Base-by-base conservation (phyloP, 1,140 invertebrate species). In the Bombus polaris region DNA sequence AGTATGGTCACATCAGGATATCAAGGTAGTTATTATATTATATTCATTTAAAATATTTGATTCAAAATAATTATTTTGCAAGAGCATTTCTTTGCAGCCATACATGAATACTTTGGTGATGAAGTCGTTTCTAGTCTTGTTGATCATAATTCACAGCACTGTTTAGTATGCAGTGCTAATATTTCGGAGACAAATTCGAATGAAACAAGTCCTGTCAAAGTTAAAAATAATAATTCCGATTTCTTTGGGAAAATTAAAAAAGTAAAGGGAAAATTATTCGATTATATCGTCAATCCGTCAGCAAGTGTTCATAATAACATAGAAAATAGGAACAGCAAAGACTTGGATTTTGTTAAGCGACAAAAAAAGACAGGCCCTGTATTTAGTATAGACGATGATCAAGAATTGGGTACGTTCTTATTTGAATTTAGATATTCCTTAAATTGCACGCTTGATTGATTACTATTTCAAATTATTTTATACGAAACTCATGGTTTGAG, bases 381-480 rank as follows among this genome's bases (percentile, higher is more conserved):
- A 1, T 99, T 99, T 93, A 98, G 98, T 93, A 99, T 99, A 91
- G 98, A 98, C 91, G 98, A 99, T 93, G 98, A 99, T 92, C 97
- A 98, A 90, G 98, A 98, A 93, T 87, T 90, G 68, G 94, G 94
- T 94, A 86, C 65, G 84, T 85, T 59, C 44, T 39, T 25, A 18
- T 81, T 70, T 76, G 15, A 32, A 32, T 68, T 35, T 1, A 37
- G 35, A 10, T 68, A 68, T 68, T 22, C n/a, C n/a, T 66, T n/a
- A 32, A 18, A 32, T 18, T 53, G 47, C 6, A 53, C 1, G 18
- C 5, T 53, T 53, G 47, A 22, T 53, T 53, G 18, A 53, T 22
- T 53, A 53, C 18, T 53, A 53, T 53, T 22, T 53, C 18, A 22
- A 53, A 22, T 53, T 22, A 22, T 53, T 18, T 53, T 53, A 22